phyloP scores from a whole-genome alignment of 1,140 invertebrate genomes.

The Sesamia nonagrioides region DNA sequence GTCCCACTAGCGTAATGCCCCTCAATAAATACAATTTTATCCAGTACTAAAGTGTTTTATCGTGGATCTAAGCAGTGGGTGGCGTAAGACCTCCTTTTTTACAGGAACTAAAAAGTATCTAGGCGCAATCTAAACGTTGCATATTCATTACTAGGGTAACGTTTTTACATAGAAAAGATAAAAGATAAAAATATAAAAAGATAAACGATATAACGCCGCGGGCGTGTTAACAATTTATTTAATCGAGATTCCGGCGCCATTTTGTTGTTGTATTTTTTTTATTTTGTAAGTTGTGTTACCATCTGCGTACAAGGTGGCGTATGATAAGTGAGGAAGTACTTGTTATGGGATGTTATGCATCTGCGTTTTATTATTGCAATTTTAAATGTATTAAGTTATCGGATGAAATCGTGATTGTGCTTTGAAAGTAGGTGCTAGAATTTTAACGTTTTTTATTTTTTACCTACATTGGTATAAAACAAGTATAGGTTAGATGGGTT shows the following conservation, averaged over 20 bases:
- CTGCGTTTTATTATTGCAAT: constrained; percentile 64
- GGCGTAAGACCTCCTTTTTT: constrained; percentile 65
- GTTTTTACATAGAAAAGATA: constrained; percentile 75
- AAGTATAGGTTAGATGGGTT: too few species aligned
- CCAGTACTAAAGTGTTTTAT: constrained; percentile 59
- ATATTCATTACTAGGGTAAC: constrained; percentile 73
- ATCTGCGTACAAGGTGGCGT: constrained; percentile 81
- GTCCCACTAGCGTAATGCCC: constrained; percentile 22
- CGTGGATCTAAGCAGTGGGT: constrained; percentile 65
- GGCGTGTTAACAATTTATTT: constrained; percentile 82
- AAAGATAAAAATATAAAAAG: constrained; percentile 64
- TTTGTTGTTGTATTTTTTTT: constrained; percentile 61
- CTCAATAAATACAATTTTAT: constrained; percentile 48
- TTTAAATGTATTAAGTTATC: constrained; percentile 19
- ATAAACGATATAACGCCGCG: constrained; percentile 68
- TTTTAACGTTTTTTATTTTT: background rate
- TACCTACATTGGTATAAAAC: too few species aligned
- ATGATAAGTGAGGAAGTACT: constrained; percentile 72
- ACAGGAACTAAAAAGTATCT: constrained; percentile 74
- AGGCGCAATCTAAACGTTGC: constrained; percentile 68
- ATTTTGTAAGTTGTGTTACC: constrained; percentile 57
- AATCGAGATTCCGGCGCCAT: constrained; percentile 70
- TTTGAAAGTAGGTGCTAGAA: background rate
- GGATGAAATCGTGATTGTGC: constrained; percentile 2
- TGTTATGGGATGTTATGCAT: constrained; percentile 58